phyloP scores from a whole-genome alignment of 2,888 invertebrate species.

The Lissocephala sabroskyi region DNA sequence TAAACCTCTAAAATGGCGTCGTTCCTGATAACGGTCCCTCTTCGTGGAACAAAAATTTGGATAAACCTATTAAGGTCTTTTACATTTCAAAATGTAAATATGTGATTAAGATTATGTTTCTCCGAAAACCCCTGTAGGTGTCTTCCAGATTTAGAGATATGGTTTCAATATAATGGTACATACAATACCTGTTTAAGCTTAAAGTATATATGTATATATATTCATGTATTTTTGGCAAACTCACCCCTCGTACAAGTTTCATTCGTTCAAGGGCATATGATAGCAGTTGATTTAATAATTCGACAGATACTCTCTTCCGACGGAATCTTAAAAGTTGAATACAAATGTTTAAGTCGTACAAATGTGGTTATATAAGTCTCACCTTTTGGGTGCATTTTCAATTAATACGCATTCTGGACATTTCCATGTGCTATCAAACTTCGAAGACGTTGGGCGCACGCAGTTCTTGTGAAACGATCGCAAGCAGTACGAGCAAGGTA shows the following conservation, averaged over 20 bases:
- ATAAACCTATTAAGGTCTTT: no score
- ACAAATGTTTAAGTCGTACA: not conserved
- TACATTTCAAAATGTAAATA: no score
- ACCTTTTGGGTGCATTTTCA: constrained; percentile 72
- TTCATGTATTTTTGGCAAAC: no score
- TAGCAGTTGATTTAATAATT: constrained; percentile 84
- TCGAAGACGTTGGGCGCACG: constrained; percentile 74
- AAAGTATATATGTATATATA: no score
- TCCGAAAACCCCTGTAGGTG: no score
- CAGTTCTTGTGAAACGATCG: constrained; percentile 89
- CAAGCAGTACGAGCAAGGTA: constrained; percentile 87
- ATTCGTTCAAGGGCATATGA: constrained; percentile 86
- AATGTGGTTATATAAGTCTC: constrained; percentile 10
- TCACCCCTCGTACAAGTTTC: constrained; percentile 86
- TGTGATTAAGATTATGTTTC: no score
- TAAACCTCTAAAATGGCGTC: no score
- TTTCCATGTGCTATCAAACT: constrained; percentile 79
- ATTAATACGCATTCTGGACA: constrained; percentile 89
- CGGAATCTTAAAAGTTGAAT: constrained; percentile 50
- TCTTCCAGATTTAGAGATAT: no score
- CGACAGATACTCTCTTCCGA: constrained; percentile 60
- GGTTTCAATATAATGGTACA: no score
- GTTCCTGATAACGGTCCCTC: no score
- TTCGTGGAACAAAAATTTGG: no score
- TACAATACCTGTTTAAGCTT: no score